Conservation (phyloP, 2,113 vertebrate species). For the Psilopsiagon aymara region DNA sequence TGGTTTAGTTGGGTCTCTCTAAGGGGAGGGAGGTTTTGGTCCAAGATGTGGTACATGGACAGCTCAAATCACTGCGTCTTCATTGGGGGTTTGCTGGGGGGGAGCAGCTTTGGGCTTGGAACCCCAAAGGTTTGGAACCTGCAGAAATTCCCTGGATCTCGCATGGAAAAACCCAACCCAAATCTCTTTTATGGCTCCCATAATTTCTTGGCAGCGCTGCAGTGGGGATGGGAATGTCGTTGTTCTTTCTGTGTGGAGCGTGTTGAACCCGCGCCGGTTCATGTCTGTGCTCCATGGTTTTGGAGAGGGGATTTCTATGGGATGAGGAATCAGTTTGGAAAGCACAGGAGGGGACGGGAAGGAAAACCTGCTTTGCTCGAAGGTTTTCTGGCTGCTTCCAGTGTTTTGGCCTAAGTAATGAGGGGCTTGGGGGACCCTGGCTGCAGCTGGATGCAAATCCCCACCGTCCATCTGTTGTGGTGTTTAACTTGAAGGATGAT, state of each 20-base stretch:
- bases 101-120: neutral
- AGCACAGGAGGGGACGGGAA: neutral
- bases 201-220: neutral
- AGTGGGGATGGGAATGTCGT: neutral
- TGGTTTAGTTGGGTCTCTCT: neutral
- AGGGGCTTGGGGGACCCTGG: neutral
- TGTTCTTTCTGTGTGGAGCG: neutral
- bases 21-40: neutral
- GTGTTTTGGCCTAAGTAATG: neutral
- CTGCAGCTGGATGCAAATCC: neutral
- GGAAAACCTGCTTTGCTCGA: neutral
- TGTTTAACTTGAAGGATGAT: neutral
- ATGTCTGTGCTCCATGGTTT: neutral
- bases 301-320: neutral
- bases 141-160: neutral
- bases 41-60: accelerated
- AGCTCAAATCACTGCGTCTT: neutral
- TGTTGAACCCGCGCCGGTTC: accelerated
- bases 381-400: neutral
- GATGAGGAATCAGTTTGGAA: neutral
- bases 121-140: neutral
- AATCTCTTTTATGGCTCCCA: neutral
- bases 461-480: accelerated
- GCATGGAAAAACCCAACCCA: neutral
- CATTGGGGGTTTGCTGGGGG: neutral